Evolutionary conservation across 1,140 invertebrate genomes (phyloP).

Genomic region (Trichogramma pretiosum): DNA sequence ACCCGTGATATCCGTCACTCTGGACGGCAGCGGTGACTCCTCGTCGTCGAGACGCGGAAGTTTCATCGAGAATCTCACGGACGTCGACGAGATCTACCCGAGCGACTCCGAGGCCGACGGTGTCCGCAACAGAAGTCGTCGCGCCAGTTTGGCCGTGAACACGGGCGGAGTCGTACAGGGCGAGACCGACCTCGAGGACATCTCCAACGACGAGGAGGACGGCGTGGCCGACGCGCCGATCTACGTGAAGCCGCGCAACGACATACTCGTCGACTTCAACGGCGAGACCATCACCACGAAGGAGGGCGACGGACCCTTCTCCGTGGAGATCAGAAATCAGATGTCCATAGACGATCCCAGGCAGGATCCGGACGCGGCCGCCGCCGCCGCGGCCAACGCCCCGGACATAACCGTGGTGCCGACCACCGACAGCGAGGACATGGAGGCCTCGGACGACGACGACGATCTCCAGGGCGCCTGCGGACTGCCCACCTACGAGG

Average conservation of each 20-base stretch:
- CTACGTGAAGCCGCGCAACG: constrained; percentile 23
- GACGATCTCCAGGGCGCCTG: constrained; percentile 27
- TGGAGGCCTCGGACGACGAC: constrained; percentile 37
- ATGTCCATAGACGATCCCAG: constrained; percentile 30
- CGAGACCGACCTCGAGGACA: constrained; percentile 39
- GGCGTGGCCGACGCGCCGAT: constrained; percentile 20
- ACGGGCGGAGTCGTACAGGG: constrained; percentile 19
- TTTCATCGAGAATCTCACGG: constrained; percentile 35
- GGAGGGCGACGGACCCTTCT: constrained; percentile 43
- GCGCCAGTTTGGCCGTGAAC: constrained; percentile 1
- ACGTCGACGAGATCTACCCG: constrained; percentile 38
- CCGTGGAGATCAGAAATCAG: constrained; percentile 37
- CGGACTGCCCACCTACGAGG: constrained; percentile 23
- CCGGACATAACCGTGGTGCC: constrained; percentile 28
- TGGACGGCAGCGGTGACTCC: constrained; percentile 21
- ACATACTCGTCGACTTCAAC: constrained; percentile 34
- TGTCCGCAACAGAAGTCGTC: constrained; percentile 6
- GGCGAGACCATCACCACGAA: constrained; percentile 41
- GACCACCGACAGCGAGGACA: constrained; percentile 38
- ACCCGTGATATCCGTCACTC: constrained; percentile 35
- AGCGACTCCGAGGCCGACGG: constrained; percentile 31
- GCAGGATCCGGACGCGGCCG: background rate
- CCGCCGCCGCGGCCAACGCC: background rate
- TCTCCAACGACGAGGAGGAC: constrained; percentile 34
- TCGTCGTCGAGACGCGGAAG: constrained; percentile 22